These are phyloP conservation scores for Mesitornis unicolor DNA, from an alignment of 2,113 vertebrate genomes.

Conservation along the genomic window DNA sequence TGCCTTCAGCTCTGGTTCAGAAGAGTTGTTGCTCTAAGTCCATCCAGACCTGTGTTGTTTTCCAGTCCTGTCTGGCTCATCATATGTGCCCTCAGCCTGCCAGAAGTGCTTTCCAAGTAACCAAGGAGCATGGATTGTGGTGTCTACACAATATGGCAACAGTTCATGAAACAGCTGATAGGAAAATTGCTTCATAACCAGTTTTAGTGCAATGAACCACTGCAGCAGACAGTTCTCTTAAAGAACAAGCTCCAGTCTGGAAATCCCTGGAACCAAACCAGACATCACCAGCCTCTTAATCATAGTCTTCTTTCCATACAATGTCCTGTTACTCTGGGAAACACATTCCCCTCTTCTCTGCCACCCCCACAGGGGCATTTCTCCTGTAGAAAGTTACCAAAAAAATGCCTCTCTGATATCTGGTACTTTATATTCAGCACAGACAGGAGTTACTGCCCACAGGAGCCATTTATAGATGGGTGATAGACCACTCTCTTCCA, in stretches of 20 bases:
- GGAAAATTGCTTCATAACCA: neutral
- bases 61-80: neutral
- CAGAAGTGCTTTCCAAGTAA: neutral
- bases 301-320: neutral
- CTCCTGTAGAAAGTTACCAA: neutral
- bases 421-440: neutral
- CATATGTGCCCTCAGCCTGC: neutral
- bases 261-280: neutral
- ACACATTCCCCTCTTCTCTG: neutral
- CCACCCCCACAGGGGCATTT: neutral
- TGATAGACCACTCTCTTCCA: neutral
- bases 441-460: neutral
- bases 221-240: neutral
- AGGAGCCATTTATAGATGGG: neutral
- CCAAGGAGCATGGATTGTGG: neutral
- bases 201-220: neutral
- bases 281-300: neutral
- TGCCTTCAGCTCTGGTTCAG: fast-evolving
- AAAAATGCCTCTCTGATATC: neutral
- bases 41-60: fast-evolving
- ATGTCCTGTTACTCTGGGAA: neutral
- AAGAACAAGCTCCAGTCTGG: neutral
- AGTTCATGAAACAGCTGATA: neutral
- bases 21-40: neutral
- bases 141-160: neutral